These are phyloP conservation scores for Trichechus manatus DNA, from an alignment of 2,113 vertebrate species.

Conservation along the genomic window DNA sequence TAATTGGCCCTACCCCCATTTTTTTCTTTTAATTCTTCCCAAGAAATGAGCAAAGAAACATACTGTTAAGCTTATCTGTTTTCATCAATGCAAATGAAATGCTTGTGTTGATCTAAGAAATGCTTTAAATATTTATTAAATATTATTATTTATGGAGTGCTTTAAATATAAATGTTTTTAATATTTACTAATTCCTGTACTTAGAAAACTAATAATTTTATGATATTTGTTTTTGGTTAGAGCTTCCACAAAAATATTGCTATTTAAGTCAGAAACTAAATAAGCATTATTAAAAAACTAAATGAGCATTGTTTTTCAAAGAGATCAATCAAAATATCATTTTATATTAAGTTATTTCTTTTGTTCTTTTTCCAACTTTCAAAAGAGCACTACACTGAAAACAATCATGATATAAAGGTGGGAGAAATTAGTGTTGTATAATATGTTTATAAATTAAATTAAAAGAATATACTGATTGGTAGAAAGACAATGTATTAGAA, in stretches of 20 bases:
- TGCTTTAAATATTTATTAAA: constrained; percentile 21
- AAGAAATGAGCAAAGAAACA: neutral
- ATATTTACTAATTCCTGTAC: neutral
- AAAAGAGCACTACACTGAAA: neutral
- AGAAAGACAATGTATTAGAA: neutral
- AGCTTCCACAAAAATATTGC: neutral
- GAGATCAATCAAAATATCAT: neutral
- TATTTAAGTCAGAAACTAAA: constrained; percentile 8
- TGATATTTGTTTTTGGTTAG: neutral
- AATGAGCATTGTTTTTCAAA: neutral
- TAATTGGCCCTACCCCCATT: neutral
- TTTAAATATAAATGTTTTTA: constrained; percentile 11
- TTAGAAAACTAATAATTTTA: neutral
- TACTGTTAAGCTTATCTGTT: neutral
- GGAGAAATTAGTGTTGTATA: neutral
- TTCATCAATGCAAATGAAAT: neutral
- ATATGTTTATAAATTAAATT: neutral
- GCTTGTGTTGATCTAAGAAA: neutral
- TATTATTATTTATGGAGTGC: neutral
- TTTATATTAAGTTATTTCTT: neutral
- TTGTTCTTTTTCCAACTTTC: neutral
- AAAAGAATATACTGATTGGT: neutral
- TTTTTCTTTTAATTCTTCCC: neutral
- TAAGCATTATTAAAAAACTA: neutral
- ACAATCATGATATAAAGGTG: neutral